Base-by-base conservation (phyloP, 2,888 invertebrate genomes). In the Caenorhabditis auriculariae region DNA sequence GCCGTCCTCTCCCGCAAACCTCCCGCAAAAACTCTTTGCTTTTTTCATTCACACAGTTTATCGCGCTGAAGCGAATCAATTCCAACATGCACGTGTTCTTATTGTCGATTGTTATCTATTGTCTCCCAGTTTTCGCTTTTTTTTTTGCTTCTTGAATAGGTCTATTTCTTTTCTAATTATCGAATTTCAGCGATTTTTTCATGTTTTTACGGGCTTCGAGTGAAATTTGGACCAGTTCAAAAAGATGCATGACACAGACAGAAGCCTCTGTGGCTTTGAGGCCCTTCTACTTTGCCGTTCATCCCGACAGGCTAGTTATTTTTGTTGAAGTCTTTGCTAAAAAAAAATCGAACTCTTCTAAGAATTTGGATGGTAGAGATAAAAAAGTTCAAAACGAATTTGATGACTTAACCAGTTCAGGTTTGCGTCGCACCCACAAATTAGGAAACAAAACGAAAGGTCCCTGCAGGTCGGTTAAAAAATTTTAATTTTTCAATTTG, bases 231-330 rank as follows among this genome's bases (percentile, higher is more conserved):
- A n/a, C 49, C 5, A 47, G 38, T 48, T 62, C 62, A 15, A 62
- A 54, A 21, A 48, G 65, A n/a, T 53, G 21, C 17, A 38, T 60
- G 19, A 57, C 57, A 37, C 50, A 47, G 12, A 60, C 52, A 39
- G 63, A 63, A 24, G 58, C 59, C 41, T 56, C 63, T 12, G 77
- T 81, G 32, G 84, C 84, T 2, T 75, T 84, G 17, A 69, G 84
- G 21, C 84, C 84, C 7, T 84, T 85, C 66, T 82, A 82, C 66
- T 83, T 84, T 58, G 78, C 79, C 45, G 84, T 85, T 15, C 85
- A 85, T 77, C 85, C 84, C 15, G 85, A 85, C 65, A 71, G 84
- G 63, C 59, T 6, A 39, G 51, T 42, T 26, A 42, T 29, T 42
- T 43, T 44, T 35, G 21, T n/a, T n/a, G n/a, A 21, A 4, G n/a